A percentile compares a stretch with the other conserved stretches of the same genome.
Conservation (phyloP, 37 sponge, comb jelly and placozoan species). For the Agelas oroides region DNA sequence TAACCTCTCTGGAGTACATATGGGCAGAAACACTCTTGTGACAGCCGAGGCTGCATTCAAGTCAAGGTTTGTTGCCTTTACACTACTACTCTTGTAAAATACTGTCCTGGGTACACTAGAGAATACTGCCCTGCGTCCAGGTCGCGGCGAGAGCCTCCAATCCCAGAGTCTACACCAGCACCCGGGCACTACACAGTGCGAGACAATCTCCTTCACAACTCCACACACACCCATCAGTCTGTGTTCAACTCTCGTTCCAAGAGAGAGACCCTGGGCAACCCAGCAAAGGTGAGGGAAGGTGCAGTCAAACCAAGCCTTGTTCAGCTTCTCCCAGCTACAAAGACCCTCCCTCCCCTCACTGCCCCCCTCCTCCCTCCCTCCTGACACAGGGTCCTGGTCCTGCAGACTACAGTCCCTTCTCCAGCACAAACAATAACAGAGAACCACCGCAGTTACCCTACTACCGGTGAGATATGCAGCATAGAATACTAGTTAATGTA, state of each 20-base stretch:
- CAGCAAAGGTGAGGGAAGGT: neutral
- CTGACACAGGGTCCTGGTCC: slow-evolving; percentile 82
- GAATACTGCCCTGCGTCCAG: neutral
- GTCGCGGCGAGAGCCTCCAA: slow-evolving; percentile 22
- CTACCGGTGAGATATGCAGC: neutral
- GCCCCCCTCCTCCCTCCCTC: too few relatives aligned
- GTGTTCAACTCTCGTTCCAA: slow-evolving; percentile 81
- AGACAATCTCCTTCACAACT: slow-evolving; percentile 59
- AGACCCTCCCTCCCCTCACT: too few relatives aligned
- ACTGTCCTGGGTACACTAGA: too few relatives aligned
- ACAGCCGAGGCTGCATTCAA: slow-evolving; percentile 69
- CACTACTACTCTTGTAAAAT: neutral
- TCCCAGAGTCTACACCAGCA: slow-evolving; percentile 43
- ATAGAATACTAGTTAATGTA: too few relatives aligned
- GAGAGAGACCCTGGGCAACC: slow-evolving; percentile 11
- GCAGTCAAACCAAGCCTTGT: too few relatives aligned
- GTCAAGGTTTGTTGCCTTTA: slow-evolving; percentile 26
- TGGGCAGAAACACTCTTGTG: slow-evolving; percentile 9
- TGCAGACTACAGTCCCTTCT: slow-evolving; percentile 67
- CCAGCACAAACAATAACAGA: too few relatives aligned
- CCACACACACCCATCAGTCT: slow-evolving; percentile 28
- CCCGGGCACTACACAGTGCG: slow-evolving; percentile 79
- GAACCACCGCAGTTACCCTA: neutral
- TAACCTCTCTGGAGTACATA: slow-evolving; percentile 9
- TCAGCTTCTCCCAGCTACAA: too few relatives aligned